Conservation (phyloP, 30 jellyfish, hydroid and myxozoan genomes). For the Chrysaora quinquecirrha region DNA sequence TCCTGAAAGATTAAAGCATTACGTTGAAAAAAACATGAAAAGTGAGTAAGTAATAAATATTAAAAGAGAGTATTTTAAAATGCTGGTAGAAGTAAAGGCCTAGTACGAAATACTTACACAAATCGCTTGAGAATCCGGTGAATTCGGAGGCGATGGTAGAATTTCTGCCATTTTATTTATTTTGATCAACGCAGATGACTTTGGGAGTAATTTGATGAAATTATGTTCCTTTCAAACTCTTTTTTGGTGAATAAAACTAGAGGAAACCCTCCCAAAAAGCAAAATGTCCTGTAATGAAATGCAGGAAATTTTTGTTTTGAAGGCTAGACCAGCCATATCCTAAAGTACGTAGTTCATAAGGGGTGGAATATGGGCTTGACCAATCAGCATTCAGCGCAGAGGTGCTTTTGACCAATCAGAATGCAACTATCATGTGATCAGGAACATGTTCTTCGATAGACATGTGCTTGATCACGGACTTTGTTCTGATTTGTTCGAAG, state of each 20-base stretch:
- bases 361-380: conserved; percentile 83
- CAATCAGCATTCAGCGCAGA: conserved; percentile 34
- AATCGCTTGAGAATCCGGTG: conserved; percentile 29
- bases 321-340: conserved; percentile 67
- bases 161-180: conserved; percentile 55
- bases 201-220: no score
- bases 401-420: conserved; percentile 42
- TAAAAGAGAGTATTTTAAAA: no score
- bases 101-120: neutral
- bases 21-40: no score
- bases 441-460: conserved; percentile 21
- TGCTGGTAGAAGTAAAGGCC: no score
- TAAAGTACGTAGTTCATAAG: conserved; percentile 53
- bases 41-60: no score
- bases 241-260: no score
- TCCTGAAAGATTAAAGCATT: conserved; percentile 14
- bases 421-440: conserved; percentile 35
- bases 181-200: neutral
- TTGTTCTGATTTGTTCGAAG: conserved; percentile 15
- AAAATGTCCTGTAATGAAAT: no score
- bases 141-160: conserved; percentile 73
- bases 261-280: no score
- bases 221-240: no score
- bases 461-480: conserved; percentile 48
- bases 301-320: conserved; percentile 52